Percentiles rank a stretch among this genome's conserved stretches.
These are phyloP conservation scores for Plumapathes pennacea DNA, from an alignment of 92 coral and sea anemone species.

Conservation along the genomic window DNA sequence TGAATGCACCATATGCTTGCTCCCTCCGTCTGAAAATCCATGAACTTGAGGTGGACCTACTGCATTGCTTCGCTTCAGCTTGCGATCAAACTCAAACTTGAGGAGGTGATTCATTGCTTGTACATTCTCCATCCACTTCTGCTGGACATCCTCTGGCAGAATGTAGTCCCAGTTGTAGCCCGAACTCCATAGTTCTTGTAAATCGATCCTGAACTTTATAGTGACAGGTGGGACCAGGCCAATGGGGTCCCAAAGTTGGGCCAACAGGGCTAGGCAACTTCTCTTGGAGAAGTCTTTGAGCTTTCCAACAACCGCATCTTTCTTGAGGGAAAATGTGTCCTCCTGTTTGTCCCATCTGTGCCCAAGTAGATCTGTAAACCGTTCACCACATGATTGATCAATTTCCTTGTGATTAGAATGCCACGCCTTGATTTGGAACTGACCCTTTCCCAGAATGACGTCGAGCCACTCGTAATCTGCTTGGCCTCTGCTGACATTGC, in stretches of 20 bases:
- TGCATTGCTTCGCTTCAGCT: constrained; percentile 53
- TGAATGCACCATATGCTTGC: constrained; percentile 50
- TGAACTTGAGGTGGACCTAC: constrained; percentile 57
- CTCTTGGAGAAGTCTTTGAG: constrained; percentile 36
- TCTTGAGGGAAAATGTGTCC: constrained; percentile 32
- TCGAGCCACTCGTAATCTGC: constrained; percentile 21
- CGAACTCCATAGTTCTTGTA: constrained; percentile 58
- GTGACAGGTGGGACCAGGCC: constrained; percentile 44
- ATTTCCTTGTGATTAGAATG: constrained; percentile 15
- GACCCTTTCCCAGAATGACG: constrained; percentile 12
- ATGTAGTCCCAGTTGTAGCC: constrained; percentile 61
- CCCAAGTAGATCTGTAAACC: constrained; percentile 16
- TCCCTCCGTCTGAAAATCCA: constrained; percentile 65
- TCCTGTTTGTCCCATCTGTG: constrained; percentile 17
- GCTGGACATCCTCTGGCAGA: constrained; percentile 42
- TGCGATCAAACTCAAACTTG: constrained; percentile 24
- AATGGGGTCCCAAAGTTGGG: constrained; percentile 63
- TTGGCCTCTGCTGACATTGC: constrained; percentile 23
- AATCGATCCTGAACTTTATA: constrained; percentile 40
- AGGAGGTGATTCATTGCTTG: constrained; percentile 44
- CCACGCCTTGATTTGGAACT: constrained; percentile 13
- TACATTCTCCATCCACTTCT: constrained; percentile 45
- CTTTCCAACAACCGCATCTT: constrained; percentile 5
- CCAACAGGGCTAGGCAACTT: constrained; percentile 46
- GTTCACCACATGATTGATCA: constrained; percentile 5